A percentile compares a stretch with the other conserved stretches of the same genome.
phyloP scores from a whole-genome alignment of 2,888 invertebrate species.

The Anoplius nigerrimus region DNA sequence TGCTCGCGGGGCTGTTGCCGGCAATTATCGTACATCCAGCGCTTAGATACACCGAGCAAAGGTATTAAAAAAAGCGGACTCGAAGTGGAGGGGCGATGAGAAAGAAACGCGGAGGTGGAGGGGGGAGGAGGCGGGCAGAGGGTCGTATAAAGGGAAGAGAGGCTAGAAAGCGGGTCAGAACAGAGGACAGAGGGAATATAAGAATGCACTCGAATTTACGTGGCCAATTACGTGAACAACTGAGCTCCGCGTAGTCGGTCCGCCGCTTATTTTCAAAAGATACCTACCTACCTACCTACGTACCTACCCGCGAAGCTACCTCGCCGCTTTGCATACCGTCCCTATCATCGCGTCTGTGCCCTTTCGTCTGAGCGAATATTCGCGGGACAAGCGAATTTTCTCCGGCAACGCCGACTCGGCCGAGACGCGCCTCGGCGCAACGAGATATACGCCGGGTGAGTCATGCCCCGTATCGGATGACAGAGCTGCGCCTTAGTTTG shows the following conservation, averaged over 20 bases:
- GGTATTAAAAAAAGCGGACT: slow-evolving; percentile 41
- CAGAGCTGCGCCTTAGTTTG: slow-evolving; percentile 49
- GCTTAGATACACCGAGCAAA: slow-evolving; percentile 43
- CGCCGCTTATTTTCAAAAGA: slow-evolving; percentile 50
- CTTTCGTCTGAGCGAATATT: slow-evolving; percentile 39
- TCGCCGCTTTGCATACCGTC: slow-evolving; percentile 46
- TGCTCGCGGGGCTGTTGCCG: slow-evolving; percentile 35
- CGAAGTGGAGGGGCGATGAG: slow-evolving; percentile 37
- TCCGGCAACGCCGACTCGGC: slow-evolving; percentile 15
- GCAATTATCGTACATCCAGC: slow-evolving; percentile 58
- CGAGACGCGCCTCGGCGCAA: slow-evolving; percentile 20
- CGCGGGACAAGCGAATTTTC: slow-evolving; percentile 27
- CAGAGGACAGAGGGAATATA: slow-evolving; percentile 34
- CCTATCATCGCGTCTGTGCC: slow-evolving; percentile 14
- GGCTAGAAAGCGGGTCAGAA: neutral
- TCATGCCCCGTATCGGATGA: slow-evolving; percentile 43
- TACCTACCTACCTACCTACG: no score
- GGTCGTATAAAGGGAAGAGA: neutral
- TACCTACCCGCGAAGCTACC: no score
- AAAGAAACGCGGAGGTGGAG: neutral
- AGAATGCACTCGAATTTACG: slow-evolving; percentile 50
- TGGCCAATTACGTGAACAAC: slow-evolving; percentile 55
- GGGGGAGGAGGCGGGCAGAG: neutral
- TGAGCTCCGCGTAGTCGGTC: slow-evolving; percentile 37
- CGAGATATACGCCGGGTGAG: slow-evolving; percentile 23